Base-by-base conservation (phyloP, 1,140 invertebrate genomes). In the Bombus terrestris region DNA sequence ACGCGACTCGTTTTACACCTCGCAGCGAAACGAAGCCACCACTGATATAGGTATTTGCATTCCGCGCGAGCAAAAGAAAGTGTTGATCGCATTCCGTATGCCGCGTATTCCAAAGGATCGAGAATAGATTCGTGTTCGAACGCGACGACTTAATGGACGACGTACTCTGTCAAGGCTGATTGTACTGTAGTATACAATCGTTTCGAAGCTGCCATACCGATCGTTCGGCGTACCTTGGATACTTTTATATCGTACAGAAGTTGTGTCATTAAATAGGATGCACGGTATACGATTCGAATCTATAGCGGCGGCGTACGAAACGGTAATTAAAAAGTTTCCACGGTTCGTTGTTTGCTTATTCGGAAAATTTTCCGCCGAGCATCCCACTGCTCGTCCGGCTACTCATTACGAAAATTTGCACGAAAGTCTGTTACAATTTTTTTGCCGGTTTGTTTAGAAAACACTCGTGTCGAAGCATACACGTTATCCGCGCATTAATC, bases 11-110 rank as follows among this genome's bases (percentile, higher is more conserved):
- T 81, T 86, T 89, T 89, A 83, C 87, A 86, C 87, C 76, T 89
- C 78, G 82, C 72, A 62, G 73, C 86, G 77, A 88, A 43, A 47
- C 80, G 80, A 81, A 59, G 47, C 80, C 41, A 47, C 13, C 78
- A 53, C 80, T 66, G 87, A 89, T 89, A 89, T 68, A 76, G 81
- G 74, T 86, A 86, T 72, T 83, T 86, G 84, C 87, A 89, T 89
- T 89, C 84, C 84, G 68, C 62, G 59, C 78, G 76, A 57, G 47
- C 66, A 39, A 74, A 71, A 37, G 47, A 77, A 75, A 62, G 81
- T 83, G 75, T 82, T 66, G 88, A 88, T 88, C 81, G 86, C 90
- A 90, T 91, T 92, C 86, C 88, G 72, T 28, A 28, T 59, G 69
- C 77, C 74, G 39, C 69, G 66, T 77, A 47, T 87, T 77, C 59